Percentiles rank a stretch among this genome's conserved stretches.
Conservation (phyloP, 2,797 vertebrate species). For the Peromyscus attwateri region DNA sequence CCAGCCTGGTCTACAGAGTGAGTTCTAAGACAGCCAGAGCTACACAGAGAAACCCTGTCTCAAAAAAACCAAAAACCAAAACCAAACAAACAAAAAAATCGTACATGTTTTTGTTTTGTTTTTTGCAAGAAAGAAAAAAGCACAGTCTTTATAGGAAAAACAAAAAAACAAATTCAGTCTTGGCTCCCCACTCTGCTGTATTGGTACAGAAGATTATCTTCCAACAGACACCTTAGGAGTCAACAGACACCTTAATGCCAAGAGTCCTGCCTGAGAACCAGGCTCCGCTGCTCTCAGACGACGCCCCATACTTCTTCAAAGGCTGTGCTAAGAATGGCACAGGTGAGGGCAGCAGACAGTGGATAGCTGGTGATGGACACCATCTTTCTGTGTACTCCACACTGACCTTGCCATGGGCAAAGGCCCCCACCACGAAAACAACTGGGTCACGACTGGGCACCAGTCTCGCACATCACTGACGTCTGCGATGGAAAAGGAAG, state of each 20-base stretch:
- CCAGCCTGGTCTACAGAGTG: neutral
- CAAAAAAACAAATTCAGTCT: conserved; percentile 39
- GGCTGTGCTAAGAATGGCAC: conserved; percentile 96
- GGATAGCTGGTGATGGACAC: conserved; percentile 98
- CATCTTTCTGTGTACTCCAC: conserved; percentile 96
- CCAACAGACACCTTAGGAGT: conserved; percentile 1
- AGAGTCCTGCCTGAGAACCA: conserved; percentile 65
- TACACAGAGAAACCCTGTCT: neutral
- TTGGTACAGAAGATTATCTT: neutral
- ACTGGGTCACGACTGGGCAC: conserved; percentile 93
- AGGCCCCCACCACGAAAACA: conserved; percentile 95
- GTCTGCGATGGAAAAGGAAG: conserved; percentile 91
- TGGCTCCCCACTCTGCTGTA: neutral
- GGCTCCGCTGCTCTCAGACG: conserved; percentile 84
- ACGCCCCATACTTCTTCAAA: conserved; percentile 98
- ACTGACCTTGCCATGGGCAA: conserved; percentile 95
- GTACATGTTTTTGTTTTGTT: no score
- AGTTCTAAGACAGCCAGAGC: neutral
- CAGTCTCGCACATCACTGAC: conserved; percentile 90
- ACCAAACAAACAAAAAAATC: neutral
- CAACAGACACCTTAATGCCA: neutral
- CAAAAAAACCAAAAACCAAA: neutral
- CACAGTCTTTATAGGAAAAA: conserved; percentile 72
- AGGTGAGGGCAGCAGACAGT: conserved; percentile 96
- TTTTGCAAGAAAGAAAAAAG: conserved; percentile 59